Evolutionary conservation across 1,140 invertebrate genomes (phyloP).

Genomic region (Centruroides sculpturatus): DNA sequence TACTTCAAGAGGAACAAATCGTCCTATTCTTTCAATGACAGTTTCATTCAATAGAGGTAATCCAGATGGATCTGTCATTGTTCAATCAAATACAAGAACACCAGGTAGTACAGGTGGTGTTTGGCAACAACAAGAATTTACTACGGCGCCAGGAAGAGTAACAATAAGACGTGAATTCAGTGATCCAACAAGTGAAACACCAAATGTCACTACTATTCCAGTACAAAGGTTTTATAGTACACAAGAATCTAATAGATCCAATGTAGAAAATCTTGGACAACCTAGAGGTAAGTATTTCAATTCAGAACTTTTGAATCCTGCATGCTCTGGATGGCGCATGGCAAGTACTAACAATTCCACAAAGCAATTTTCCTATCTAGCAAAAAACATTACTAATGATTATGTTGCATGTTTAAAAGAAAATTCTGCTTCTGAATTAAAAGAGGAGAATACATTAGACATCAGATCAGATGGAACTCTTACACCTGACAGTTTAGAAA

Average conservation of each 20-base stretch:
- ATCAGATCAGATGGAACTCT: background rate
- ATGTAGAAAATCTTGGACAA: no score
- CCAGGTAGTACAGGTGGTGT: background rate
- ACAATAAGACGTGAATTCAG: background rate
- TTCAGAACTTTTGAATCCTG: background rate
- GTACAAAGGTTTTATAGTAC: no score
- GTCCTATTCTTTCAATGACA: constrained; percentile 13
- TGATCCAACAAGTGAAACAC: no score
- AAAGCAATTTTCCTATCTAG: background rate
- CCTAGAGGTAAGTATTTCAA: background rate
- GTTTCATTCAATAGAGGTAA: constrained; percentile 10
- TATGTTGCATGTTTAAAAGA: no score
- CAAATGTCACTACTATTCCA: no score
- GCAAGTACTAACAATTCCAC: no score
- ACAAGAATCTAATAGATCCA: no score
- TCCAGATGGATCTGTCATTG: constrained; percentile 4
- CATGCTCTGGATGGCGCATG: background rate
- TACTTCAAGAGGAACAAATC: background rate
- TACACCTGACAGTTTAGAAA: background rate
- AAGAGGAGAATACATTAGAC: background rate
- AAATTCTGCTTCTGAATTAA: no score
- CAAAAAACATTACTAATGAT: background rate
- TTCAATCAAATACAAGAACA: background rate
- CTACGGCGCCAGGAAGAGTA: background rate
- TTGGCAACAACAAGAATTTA: constrained; percentile 11